Evolutionary conservation across 2,888 invertebrate genomes (phyloP).

Genomic region (Cantharis flavilabris): DNA sequence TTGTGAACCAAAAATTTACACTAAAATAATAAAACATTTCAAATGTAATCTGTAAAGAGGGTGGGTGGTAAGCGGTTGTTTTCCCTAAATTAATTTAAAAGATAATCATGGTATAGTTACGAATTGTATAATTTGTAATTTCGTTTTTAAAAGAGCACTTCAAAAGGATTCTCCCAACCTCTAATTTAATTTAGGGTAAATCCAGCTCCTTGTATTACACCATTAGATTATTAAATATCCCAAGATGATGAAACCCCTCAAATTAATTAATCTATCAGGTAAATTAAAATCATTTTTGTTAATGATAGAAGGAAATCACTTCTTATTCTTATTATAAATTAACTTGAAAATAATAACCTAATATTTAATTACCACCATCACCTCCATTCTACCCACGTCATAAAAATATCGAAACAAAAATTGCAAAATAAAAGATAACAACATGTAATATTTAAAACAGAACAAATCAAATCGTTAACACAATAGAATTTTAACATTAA

Average conservation of each 20-base stretch:
- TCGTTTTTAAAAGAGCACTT: neutral
- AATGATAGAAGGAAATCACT: neutral
- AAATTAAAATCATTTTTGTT: neutral
- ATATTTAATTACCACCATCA: neutral
- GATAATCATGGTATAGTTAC: neutral
- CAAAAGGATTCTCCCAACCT: neutral
- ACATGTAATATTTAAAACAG: no score
- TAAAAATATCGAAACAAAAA: no score
- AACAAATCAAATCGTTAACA: no score
- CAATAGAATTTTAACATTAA: no score
- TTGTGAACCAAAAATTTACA: neutral
- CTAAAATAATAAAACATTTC: neutral
- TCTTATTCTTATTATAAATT: neutral
- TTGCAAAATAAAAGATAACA: neutral
- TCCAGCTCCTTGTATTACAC: neutral
- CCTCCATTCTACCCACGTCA: no score
- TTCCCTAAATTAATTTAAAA: neutral
- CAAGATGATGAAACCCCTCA: neutral
- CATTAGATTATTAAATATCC: neutral
- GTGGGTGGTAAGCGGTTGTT: neutral
- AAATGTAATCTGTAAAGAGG: neutral
- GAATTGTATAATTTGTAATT: neutral
- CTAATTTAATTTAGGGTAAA: neutral
- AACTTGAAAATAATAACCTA: neutral
- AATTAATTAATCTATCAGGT: neutral